Conservation (phyloP, 2,888 invertebrate species). For the Scaptodrosophila latifasciaeformis region DNA sequence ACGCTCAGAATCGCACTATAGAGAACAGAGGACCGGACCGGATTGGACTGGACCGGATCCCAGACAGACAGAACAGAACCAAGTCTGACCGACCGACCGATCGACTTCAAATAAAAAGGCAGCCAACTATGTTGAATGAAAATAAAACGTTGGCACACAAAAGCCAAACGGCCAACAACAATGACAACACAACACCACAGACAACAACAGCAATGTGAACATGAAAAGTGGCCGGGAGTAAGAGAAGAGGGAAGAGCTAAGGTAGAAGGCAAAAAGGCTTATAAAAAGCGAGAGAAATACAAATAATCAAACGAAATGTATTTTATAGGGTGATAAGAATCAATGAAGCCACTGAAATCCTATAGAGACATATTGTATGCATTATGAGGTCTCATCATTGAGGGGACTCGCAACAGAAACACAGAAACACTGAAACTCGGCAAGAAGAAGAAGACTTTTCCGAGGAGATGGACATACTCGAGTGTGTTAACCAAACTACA, state of each 20-base stretch:
- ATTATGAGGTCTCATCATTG: slow-evolving; percentile 60
- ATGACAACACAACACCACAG: slow-evolving; percentile 37
- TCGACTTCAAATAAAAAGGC: slow-evolving; percentile 50
- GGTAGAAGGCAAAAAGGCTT: slow-evolving; percentile 37
- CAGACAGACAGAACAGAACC: slow-evolving; percentile 4
- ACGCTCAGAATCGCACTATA: slow-evolving; percentile 68
- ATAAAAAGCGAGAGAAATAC: slow-evolving; percentile 65
- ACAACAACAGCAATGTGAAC: slow-evolving; percentile 22
- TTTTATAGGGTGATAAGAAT: slow-evolving; percentile 75
- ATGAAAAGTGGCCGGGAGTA: slow-evolving; percentile 19
- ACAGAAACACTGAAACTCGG: too few species aligned
- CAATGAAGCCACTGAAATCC: slow-evolving; percentile 75
- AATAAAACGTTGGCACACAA: slow-evolving; percentile 46
- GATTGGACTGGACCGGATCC: slow-evolving; percentile 10
- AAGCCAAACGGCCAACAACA: slow-evolving; percentile 29
- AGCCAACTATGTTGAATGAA: slow-evolving; percentile 59
- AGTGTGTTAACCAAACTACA: too few species aligned
- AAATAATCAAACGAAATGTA: slow-evolving; percentile 72
- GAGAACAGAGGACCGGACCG: slow-evolving; percentile 19
- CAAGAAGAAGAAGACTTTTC: too few species aligned
- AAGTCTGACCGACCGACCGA: slow-evolving; percentile 18
- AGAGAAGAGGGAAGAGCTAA: neutral
- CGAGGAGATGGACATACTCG: too few species aligned
- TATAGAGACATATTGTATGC: slow-evolving; percentile 73
- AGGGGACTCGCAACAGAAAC: too few species aligned